Conservation (phyloP, 2,797 vertebrate genomes). For the Syngnathus acus region DNA sequence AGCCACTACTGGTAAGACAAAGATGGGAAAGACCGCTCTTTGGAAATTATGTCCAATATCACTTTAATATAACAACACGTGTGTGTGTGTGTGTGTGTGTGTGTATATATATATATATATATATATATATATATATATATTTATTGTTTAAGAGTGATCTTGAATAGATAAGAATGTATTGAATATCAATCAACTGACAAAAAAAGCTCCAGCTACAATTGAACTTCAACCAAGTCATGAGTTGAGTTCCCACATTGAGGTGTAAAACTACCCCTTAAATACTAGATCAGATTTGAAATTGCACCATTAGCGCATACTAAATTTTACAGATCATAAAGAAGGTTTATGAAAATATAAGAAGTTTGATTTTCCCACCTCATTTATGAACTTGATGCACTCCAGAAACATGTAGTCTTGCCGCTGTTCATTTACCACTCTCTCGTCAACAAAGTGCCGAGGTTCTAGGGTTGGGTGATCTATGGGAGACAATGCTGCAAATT, state of each 20-base stretch:
- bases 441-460: conserved; percentile 89
- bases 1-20: neutral
- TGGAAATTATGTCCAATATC: neutral
- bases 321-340: neutral
- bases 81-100: neutral
- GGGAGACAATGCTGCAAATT: conserved; percentile 13
- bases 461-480: conserved; percentile 86
- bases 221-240: neutral
- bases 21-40: no score
- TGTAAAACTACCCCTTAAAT: neutral
- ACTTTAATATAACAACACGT: no score
- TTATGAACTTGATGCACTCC: conserved; percentile 94
- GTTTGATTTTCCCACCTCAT: conserved; percentile 75
- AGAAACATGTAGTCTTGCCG: conserved; percentile 94
- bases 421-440: conserved; percentile 88
- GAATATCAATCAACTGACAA: neutral
- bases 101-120: neutral
- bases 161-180: neutral
- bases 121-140: no score
- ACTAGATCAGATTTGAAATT: neutral
- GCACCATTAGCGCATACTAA: neutral
- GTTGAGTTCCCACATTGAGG: neutral
- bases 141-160: neutral
- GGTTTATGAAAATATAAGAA: neutral
- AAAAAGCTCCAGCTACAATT: neutral